Base-by-base conservation (phyloP, 2,113 vertebrate species). In the Solea senegalensis region DNA sequence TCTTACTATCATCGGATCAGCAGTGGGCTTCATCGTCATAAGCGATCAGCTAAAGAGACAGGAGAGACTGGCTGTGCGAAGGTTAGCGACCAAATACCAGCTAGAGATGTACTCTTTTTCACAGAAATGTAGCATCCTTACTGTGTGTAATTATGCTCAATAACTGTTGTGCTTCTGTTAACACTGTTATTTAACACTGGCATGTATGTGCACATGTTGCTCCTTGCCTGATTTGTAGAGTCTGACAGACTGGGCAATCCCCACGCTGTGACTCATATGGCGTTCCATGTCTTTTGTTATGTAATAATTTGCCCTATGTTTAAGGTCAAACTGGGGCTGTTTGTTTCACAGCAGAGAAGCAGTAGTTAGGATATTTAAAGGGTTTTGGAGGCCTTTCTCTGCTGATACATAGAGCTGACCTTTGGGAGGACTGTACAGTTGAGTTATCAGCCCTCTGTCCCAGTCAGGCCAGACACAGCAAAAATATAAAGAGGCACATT, bases 261-360 rank as follows among this genome's bases (percentile, higher is more conserved):
- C 26, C 2, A 63, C 65, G 39, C 43, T 1, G 21, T 77, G 73
- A 88, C 56, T 88, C 76, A 84, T 41, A 21, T 49, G 60, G 64
- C 45, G 49, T 65, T 51, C 56, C 50, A 16, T 66, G 70, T 51
- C 46, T 12, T 73, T 76, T 7, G 34, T 88, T 82, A 75, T 40
- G 14, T 59, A 86, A 86, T 16, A 1, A 27, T 74, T 56, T 67
- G 56, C 15, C 69, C 62, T 9, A 9, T 9, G 10, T 74, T 68
- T 70, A 48, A 59, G 72, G 80, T 72, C 74, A 76, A 7, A 34
- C n/a, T 39, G 54, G 48, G 26, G 64, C 52, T 41, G 46, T 66
- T 41, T 56, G 57, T 48, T 65, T 52, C 12, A 56, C 41, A 80
- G 15, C 1, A 48, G 46, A 54, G 40, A 49, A 43, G 60, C 53